phyloP scores from a whole-genome alignment of 2,888 invertebrate genomes.

The Cataglyphis rosenhaueri region DNA sequence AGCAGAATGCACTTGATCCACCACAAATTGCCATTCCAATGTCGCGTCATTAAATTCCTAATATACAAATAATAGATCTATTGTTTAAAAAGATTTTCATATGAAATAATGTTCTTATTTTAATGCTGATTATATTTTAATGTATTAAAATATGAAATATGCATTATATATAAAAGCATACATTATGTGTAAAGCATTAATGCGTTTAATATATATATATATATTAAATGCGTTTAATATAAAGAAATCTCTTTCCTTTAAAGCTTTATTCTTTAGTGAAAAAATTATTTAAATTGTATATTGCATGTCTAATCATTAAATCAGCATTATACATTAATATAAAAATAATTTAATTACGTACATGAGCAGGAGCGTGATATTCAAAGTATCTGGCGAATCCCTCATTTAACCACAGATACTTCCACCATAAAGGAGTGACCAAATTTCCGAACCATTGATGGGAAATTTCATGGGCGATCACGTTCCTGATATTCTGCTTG shows the following conservation, averaged over 20 bases:
- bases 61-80: background rate
- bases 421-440: constrained; percentile 84
- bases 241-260: background rate
- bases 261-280: background rate
- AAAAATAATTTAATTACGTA: constrained; percentile 67
- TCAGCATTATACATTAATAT: background rate
- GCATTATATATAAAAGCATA: background rate
- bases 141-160: background rate
- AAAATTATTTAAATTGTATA: background rate
- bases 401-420: constrained; percentile 84
- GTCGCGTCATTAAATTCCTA: constrained; percentile 89
- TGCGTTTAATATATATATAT: background rate
- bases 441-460: constrained; percentile 87
- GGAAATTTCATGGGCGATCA: constrained; percentile 87
- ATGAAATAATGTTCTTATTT: background rate
- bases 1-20: constrained; percentile 89
- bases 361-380: constrained; percentile 83
- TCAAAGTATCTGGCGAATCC: constrained; percentile 87
- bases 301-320: background rate
- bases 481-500: constrained; percentile 77
- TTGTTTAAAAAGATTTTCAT: background rate
- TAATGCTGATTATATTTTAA: constrained; percentile 2
- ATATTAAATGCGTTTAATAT: background rate
- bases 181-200: background rate
- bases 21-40: constrained; percentile 90